A percentile compares a stretch with the other conserved stretches of the same genome.
phyloP scores from a whole-genome alignment of 2,113 vertebrate species.

The Tachysurus fulvidraco region DNA sequence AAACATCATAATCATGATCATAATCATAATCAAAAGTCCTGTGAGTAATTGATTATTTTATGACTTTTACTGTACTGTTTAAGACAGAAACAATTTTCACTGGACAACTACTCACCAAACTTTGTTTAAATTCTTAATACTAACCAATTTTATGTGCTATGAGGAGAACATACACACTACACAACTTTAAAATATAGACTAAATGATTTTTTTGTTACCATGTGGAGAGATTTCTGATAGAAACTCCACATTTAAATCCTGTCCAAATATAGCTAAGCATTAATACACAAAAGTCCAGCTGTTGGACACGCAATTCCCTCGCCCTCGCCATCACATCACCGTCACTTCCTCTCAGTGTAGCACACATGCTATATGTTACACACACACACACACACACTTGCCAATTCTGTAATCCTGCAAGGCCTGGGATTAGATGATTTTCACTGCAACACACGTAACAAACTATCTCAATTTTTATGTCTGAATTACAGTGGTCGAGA shows the following conservation, averaged over 20 bases:
- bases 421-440: background rate
- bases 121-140: background rate
- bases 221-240: slow-evolving; percentile 72
- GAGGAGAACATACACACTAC: background rate
- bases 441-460: background rate
- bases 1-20: background rate
- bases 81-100: background rate
- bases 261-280: slow-evolving; percentile 70
- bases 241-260: slow-evolving; percentile 73
- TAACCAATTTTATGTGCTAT: background rate
- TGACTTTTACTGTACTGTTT: background rate
- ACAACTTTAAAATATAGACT: background rate
- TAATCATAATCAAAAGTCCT: too few relatives aligned
- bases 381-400: background rate
- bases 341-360: slow-evolving; percentile 62
- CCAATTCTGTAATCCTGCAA: background rate
- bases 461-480: background rate
- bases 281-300: slow-evolving; percentile 33
- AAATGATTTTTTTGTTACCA: slow-evolving; percentile 43
- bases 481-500: too few relatives aligned
- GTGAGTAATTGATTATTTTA: background rate
- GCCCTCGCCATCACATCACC: slow-evolving; percentile 58
- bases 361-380: background rate
- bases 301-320: slow-evolving; percentile 54
- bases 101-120: background rate